Evolutionary conservation across 2,888 invertebrate genomes (phyloP).

Genomic region (Priocnemis perturbator): DNA sequence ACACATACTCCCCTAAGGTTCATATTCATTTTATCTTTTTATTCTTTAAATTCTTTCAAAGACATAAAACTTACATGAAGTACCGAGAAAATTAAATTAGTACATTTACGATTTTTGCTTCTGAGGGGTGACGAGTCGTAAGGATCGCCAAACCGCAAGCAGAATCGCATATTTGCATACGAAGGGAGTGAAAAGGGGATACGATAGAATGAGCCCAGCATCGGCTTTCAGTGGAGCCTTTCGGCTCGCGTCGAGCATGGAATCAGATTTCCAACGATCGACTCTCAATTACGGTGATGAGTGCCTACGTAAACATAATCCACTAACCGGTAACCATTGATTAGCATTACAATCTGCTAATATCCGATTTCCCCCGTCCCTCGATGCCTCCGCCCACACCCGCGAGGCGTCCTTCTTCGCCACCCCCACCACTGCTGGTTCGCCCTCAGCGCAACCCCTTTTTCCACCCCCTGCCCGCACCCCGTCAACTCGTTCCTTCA

Average conservation of each 20-base stretch:
- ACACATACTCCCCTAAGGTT: too few relatives aligned
- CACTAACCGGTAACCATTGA: slow-evolving; percentile 67
- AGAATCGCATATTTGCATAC: too few relatives aligned
- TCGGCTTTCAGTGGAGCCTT: not conserved
- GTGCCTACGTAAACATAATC: slow-evolving; percentile 67
- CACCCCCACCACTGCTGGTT: slow-evolving; percentile 12
- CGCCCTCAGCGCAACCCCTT: slow-evolving; percentile 22
- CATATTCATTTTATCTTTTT: too few relatives aligned
- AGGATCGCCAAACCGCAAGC: too few relatives aligned
- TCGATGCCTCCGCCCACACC: slow-evolving; percentile 20
- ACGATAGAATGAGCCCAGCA: slow-evolving; percentile 1
- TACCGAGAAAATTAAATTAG: too few relatives aligned
- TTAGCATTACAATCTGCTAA: slow-evolving; percentile 72
- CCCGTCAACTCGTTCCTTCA: slow-evolving; percentile 15
- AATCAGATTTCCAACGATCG: slow-evolving; percentile 58
- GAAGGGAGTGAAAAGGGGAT: too few relatives aligned
- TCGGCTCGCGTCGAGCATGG: slow-evolving; percentile 26
- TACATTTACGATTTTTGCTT: too few relatives aligned
- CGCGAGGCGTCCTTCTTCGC: slow-evolving; percentile 8
- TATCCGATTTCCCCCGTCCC: slow-evolving; percentile 51
- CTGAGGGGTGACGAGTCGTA: too few relatives aligned
- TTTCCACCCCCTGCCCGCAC: slow-evolving; percentile 5
- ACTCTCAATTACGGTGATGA: slow-evolving; percentile 69
- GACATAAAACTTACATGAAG: too few relatives aligned
- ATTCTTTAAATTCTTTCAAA: too few relatives aligned